phyloP scores from a whole-genome alignment of 2,888 invertebrate species.

The Ectemnius continuus region DNA sequence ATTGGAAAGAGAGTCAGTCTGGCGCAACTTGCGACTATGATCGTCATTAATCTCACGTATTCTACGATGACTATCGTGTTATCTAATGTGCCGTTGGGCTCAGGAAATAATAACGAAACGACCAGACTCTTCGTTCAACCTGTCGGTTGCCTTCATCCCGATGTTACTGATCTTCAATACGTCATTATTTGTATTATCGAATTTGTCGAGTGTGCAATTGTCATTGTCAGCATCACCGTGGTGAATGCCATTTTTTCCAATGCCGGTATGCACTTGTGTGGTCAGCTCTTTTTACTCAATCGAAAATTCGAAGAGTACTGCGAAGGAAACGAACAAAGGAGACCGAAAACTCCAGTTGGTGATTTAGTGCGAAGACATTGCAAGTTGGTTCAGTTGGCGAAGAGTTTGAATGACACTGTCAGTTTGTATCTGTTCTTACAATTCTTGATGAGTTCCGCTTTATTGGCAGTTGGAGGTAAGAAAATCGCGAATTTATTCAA shows the following conservation, averaged over 20 bases:
- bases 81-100: too few relatives aligned
- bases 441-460: neutral
- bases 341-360: neutral
- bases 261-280: constrained; percentile 70
- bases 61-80: too few relatives aligned
- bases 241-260: constrained; percentile 66
- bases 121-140: neutral
- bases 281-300: constrained; percentile 67
- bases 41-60: too few relatives aligned
- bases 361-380: constrained; percentile 46
- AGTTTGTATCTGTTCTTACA: constrained; percentile 15
- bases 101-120: neutral
- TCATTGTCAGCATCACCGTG: constrained; percentile 43
- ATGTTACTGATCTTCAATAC: neutral
- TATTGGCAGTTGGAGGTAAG: neutral
- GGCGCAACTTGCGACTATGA: too few relatives aligned
- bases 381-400: constrained; percentile 44
- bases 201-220: constrained; percentile 16
- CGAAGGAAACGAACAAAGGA: neutral
- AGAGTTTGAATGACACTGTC: constrained; percentile 48
- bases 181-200: neutral
- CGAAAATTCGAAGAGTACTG: constrained; percentile 5
- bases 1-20: neutral
- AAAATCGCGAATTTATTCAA: too few relatives aligned
- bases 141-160: neutral